Evolutionary conservation across 2,888 invertebrate genomes (phyloP), one percentile per base, ranked within the genome.

Genomic region (Mayetiola destructor): DNA sequence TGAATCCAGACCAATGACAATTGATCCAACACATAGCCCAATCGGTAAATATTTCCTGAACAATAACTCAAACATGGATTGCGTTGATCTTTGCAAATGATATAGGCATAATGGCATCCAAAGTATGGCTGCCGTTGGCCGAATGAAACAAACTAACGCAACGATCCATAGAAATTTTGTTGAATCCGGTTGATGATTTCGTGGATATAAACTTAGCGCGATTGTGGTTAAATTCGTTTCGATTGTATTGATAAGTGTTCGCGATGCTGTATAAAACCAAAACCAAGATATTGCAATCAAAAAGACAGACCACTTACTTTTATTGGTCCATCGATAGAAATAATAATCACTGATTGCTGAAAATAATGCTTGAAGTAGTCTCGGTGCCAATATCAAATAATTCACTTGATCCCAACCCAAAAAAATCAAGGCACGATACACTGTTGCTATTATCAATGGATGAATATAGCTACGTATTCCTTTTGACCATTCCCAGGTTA

Each of bases 401-500:
- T 76, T 70, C 1, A 77, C 79, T 63, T 76, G 75, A 69, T 95
- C 95, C 62, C 90, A 66, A 56, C 79, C 75, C 10, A 87, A 68
- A 10, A 82, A 62, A 29, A 81, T 79, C 42, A 95, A 70, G 9
- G 83, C 29, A 66, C 81, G 80, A 67, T 88, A 95, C 0, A 91
- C 61, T 12, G 75, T 70, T n/a, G 88, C 83, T 63, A 96, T 81
- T 2, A 88, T 62, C 59, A 83, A 74, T 0, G 96, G 95, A 68
- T 94, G 89, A 6, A 88, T 67, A 67, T 88, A 92, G 66, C 88
- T 93, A 61, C 97, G 79, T 58, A 97, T 82, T 20, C 88, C 89
- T 61, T 79, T 73, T 42, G 75, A 75, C 97, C 97, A 97, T 72
- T 97, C 97, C 97, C 97, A 99, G 1, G 96, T 94, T 59, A 90